Conservation (phyloP, 2,888 invertebrate genomes). For the Tenodera sinensis region DNA sequence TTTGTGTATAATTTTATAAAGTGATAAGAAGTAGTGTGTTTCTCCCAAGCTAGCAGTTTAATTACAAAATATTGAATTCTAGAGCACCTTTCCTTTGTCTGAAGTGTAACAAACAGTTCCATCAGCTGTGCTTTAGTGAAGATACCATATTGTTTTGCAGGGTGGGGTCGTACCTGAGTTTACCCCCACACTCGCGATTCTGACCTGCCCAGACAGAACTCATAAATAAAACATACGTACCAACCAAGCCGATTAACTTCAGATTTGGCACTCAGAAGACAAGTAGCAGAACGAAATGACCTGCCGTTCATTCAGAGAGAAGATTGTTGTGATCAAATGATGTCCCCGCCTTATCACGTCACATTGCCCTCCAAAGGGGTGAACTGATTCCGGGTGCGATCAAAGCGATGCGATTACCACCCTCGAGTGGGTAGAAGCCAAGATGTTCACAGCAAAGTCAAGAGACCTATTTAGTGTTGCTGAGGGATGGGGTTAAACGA, state of each 20-base stretch:
- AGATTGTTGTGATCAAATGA: background rate
- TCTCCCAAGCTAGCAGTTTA: background rate
- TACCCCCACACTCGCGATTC: background rate
- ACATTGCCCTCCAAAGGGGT: background rate
- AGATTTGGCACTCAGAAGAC: no score
- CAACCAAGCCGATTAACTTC: no score
- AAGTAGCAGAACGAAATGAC: no score
- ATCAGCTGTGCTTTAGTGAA: background rate
- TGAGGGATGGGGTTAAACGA: background rate
- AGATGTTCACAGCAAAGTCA: background rate
- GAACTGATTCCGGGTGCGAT: background rate
- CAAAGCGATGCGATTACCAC: background rate
- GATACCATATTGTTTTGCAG: background rate
- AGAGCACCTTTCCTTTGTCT: no score
- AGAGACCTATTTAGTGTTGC: background rate
- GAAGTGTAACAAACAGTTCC: no score
- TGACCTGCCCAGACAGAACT: background rate
- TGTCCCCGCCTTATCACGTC: background rate
- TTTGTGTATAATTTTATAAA: background rate
- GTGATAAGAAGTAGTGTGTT: background rate
- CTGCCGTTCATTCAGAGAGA: no score
- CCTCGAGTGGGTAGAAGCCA: background rate
- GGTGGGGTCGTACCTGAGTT: background rate
- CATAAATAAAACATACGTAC: no score
- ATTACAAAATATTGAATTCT: background rate